These are phyloP conservation scores for Drosophila prosaltans DNA, from an alignment of 1,140 invertebrate species.

Conservation along the genomic window DNA sequence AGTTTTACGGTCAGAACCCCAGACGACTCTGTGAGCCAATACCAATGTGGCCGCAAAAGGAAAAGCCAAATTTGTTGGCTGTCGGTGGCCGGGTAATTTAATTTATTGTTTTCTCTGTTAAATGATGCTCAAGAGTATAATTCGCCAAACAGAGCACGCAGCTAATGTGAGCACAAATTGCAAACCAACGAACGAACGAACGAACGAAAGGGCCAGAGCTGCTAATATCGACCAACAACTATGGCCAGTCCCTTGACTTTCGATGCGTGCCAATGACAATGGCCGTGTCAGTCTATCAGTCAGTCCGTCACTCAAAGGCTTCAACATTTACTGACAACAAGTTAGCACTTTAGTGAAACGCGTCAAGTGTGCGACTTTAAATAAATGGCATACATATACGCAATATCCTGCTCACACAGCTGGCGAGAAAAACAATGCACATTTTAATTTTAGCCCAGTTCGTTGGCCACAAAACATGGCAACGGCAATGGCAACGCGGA, in stretches of 20 bases:
- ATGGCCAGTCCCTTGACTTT: slow-evolving; percentile 32
- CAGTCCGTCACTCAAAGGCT: background rate
- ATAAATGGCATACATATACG: slow-evolving; percentile 18
- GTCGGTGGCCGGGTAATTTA: slow-evolving; percentile 72
- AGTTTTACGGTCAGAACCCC: slow-evolving; percentile 55
- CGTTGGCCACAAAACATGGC: slow-evolving; percentile 64
- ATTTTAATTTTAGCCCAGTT: slow-evolving; percentile 78
- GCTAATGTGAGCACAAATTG: slow-evolving; percentile 78
- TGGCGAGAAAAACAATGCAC: slow-evolving; percentile 61
- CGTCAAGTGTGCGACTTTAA: slow-evolving; percentile 61
- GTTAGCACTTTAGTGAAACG: slow-evolving; percentile 38
- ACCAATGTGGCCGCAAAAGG: slow-evolving; percentile 43
- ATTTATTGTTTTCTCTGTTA: slow-evolving; percentile 81
- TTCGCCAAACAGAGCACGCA: slow-evolving; percentile 57
- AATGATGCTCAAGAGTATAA: slow-evolving; percentile 82
- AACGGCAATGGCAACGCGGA: slow-evolving; percentile 2
- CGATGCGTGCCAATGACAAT: slow-evolving; percentile 49
- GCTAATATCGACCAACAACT: slow-evolving; percentile 33
- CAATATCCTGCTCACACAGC: slow-evolving; percentile 9
- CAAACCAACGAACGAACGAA: slow-evolving; percentile 20
- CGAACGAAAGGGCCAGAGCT: background rate
- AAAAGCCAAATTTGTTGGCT: slow-evolving; percentile 79
- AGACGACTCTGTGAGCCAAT: background rate
- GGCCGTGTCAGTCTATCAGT: background rate
- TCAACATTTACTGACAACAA: slow-evolving; percentile 27